A percentile compares a stretch with the other conserved stretches of the same genome.
Evolutionary conservation across 2,888 invertebrate genomes (phyloP).

Genomic region (Chironomus tentans): DNA sequence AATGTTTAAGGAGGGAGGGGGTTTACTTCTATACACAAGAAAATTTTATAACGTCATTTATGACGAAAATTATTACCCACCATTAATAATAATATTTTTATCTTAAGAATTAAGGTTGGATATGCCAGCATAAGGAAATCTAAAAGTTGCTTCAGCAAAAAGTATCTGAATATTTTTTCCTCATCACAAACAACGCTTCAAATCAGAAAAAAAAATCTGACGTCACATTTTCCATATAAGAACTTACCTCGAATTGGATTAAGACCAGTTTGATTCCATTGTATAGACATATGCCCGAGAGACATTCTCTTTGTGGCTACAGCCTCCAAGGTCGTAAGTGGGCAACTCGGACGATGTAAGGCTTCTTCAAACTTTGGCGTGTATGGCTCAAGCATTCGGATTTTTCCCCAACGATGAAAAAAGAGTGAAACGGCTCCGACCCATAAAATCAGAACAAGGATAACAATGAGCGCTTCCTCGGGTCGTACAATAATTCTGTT

Average conservation of each 20-base stretch:
- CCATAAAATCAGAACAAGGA: constrained; percentile 77
- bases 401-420: constrained; percentile 93
- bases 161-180: too few species aligned
- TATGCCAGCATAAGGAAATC: too few species aligned
- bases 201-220: too few species aligned
- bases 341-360: constrained; percentile 24
- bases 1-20: too few species aligned
- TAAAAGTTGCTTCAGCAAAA: too few species aligned
- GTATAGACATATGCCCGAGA: not conserved
- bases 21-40: too few species aligned
- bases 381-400: constrained; percentile 83
- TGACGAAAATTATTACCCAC: too few species aligned
- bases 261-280: constrained; percentile 2
- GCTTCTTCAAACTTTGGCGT: constrained; percentile 71
- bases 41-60: too few species aligned
- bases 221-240: not conserved
- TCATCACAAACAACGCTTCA: too few species aligned
- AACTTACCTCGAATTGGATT: not conserved
- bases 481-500: constrained; percentile 69
- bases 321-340: constrained; percentile 65
- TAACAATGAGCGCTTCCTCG: constrained; percentile 77
- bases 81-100: too few species aligned
- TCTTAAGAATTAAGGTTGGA: too few species aligned
- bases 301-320: constrained; percentile 45
- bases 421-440: constrained; percentile 81